Evolutionary conservation across 1,140 invertebrate species (phyloP), one percentile per base, ranked within the genome.

Genomic region (Nephila pilipes): DNA sequence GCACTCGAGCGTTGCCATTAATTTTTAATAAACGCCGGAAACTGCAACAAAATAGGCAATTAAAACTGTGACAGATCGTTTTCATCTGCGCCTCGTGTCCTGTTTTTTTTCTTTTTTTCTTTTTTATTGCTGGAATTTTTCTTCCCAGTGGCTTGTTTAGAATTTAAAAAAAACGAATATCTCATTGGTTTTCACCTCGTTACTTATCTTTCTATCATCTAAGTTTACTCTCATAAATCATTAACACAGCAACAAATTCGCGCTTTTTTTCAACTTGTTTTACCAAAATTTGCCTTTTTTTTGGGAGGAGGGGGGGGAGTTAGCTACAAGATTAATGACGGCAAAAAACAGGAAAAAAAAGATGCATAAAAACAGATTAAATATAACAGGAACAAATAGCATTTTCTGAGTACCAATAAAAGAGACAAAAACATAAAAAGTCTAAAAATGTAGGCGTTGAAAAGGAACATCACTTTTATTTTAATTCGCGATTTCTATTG

Each of bases 1-100:
- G 46, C 20, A 55, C 80, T 81, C 12, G 38, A 55, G 8, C 46
- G 22, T 81, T 55, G 10, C 36, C 80, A 81, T 81, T 81, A 46
- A 81, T 81, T 81, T 81, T 81, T 81, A 81, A 81, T 81, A 85
- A 63, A 85, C 83, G 32, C 14, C 57, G 32, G 29, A 75, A 75
- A 36, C 69, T 14, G 29, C 69, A 75, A 75, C 57, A 60, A 85
- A 85, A 22, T 85, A 57, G 83, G 83, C 83, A 85, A 85, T 85
- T 85, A 85, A 85, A 85, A 85, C 29, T 46, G 38, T 81, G 80
- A 81, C 80, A 46, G 80, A 81, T 81, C 80, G 10, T 46, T 81
- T 81, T 81, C 80, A 81, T 81, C 38, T 54, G 80, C 46, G 12
- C 46, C 80, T 81, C 46, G 20, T 81, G 12, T 46, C 22, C 25